Evolutionary conservation across 2,113 vertebrate genomes (phyloP), one percentile per base, ranked within the genome.

Genomic region (Callionymus lyra): DNA sequence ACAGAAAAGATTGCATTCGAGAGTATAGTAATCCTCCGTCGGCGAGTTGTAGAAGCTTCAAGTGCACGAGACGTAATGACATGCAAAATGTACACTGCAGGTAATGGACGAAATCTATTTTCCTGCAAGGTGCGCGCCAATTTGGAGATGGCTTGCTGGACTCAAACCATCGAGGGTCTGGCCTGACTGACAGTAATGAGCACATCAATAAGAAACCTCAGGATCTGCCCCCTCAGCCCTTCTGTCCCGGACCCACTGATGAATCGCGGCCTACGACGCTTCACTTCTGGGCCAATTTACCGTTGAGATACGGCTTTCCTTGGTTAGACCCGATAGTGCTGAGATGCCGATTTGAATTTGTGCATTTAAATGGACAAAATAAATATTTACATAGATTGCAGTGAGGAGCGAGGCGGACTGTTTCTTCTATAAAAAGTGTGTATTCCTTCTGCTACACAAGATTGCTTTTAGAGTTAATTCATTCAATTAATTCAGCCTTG

Each of bases 41-140:
- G 44, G 58, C n/a, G n/a, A n/a, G n/a, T n/a, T n/a, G n/a, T n/a
- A n/a, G 55, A 49, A 32, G 44, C 43, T 66, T 51, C 40, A 40
- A 56, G 42, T 33, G 53, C 41, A 2, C n/a, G n/a, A n/a, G n/a
- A n/a, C 42, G 41, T 65, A 73, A 80, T 68, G 56, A 50, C 63
- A 56, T 64, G 52, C 61, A 72, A 62, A 76, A 65, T 47, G 19
- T 18, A 46, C 41, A 47, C 52, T 6, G 16, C 13, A 2, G 43
- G 45, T 75, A 64, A 75, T 72, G 63, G 63, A 63, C 55, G 41
- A 49, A 70, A 70, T 74, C 62, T 59, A 16, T 75, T 68, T 74
- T 41, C 47, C 53, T 56, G 47, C 62, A 61, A 47, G 43, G 52
- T 54, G 59, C 49, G 33, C 56, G 60, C 47, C 64, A 68, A 70